A percentile compares a stretch with the other conserved stretches of the same genome.
phyloP scores from a whole-genome alignment of 2,113 vertebrate genomes.

The Lamprologus speciosus region DNA sequence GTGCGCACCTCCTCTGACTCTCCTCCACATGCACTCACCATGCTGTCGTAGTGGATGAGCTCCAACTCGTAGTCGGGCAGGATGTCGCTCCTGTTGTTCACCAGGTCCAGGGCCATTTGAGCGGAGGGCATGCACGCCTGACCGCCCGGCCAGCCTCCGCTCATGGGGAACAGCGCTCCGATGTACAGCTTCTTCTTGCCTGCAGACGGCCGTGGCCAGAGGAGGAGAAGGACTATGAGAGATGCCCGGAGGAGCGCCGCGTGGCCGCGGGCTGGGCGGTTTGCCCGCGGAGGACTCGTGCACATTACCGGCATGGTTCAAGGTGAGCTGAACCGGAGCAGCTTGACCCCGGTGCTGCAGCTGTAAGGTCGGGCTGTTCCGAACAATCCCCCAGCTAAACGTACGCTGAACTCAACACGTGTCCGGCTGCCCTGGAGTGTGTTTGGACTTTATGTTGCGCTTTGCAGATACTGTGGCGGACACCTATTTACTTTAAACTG shows the following conservation, averaged over 20 bases:
- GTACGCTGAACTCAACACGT: conserved; percentile 42
- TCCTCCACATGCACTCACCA: conserved; percentile 69
- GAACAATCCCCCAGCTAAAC: not conserved
- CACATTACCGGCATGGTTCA: not conserved
- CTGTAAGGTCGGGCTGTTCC: not conserved
- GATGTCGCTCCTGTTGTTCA: conserved; percentile 89
- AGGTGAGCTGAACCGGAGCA: conserved; percentile 22
- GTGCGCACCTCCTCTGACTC: conserved; percentile 12
- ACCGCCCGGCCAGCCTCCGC: conserved; percentile 88
- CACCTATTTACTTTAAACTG: not conserved
- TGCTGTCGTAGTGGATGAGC: conserved; percentile 90
- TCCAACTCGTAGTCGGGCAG: conserved; percentile 89
- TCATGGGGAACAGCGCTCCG: conserved; percentile 92
- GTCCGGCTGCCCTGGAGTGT: not conserved
- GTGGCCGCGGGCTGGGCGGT: not conserved
- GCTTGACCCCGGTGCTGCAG: not conserved
- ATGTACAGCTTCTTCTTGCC: conserved; percentile 92
- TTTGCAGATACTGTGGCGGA: not conserved
- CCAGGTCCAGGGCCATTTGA: conserved; percentile 89
- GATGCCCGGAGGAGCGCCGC: not conserved
- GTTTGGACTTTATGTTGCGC: not conserved
- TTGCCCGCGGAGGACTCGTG: not conserved
- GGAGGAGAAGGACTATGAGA: conserved; percentile 53
- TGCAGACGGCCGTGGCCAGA: conserved; percentile 67
- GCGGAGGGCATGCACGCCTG: conserved; percentile 88